Evolutionary conservation across 2,797 vertebrate species (phyloP), one percentile per base, ranked within the genome.

Genomic region (Coreius guichenoti): DNA sequence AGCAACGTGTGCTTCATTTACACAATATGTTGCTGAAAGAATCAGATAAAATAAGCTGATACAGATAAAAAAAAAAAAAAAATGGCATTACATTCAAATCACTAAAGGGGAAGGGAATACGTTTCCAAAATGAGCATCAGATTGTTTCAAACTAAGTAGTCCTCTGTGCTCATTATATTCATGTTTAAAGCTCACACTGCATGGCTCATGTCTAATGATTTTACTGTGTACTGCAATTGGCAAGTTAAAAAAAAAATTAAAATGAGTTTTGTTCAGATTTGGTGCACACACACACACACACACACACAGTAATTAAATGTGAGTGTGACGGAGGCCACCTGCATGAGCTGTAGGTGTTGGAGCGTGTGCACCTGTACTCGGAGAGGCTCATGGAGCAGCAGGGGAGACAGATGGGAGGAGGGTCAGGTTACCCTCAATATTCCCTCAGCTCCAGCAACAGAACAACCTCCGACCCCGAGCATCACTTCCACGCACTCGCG

Each of bases 391-490:
- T 23, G 65, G 70, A 94, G 91, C 94, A 95, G 94, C 93, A 94
- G 94, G 94, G 91, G 93, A 94, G 94, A 94, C 95, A 96, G 95
- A 96, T 95, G 95, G 95, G 91, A 93, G 91, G 92, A 92, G 94
- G 95, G 92, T 95, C 94, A 94, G 92, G 94, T 96, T 96, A 95
- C 95, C 88, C 92, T 93, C 88, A 89, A 90, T 93, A 91, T 89
- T 92, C 85, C 89, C 81, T 61, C 81, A 85, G 87, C 83, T 87
- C 90, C 88, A 89, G 88, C 91, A 87, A 90, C 92, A 92, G 84
- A 90, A 92, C 88, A 92, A 93, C 92, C 87, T 88, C 88, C 80
- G 81, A 89, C 89, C 92, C 83, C 31, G 84, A 90, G 88, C 89
- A 90, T 81, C 87, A 87, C 88, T 77, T 36, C 73, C 85, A 77